Percentiles rank a stretch among this genome's conserved stretches.
phyloP scores from a whole-genome alignment of 2,888 invertebrate genomes.

The Rotaria sp. region DNA sequence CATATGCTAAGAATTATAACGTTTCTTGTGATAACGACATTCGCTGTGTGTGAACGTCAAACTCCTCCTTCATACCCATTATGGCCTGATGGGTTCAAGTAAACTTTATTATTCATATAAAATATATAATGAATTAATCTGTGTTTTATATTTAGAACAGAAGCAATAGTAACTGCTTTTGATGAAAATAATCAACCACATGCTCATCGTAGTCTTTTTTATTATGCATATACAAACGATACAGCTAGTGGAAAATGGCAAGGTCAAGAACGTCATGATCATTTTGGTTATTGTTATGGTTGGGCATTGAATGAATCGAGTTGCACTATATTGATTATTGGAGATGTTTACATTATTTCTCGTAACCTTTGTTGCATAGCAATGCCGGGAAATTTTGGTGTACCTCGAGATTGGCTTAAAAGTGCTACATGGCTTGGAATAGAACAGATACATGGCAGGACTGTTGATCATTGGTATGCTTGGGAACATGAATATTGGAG shows the following conservation, averaged over 20 bases:
- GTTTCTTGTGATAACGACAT: no score
- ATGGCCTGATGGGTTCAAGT: not conserved
- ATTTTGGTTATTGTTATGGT: not conserved
- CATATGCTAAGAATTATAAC: no score
- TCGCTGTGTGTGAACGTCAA: not conserved
- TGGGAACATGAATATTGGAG: not conserved
- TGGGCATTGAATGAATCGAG: not conserved
- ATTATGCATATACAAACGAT: not conserved
- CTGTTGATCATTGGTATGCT: not conserved
- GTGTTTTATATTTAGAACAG: not conserved
- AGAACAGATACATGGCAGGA: not conserved
- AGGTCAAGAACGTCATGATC: not conserved
- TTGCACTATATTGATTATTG: not conserved
- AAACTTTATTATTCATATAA: no score
- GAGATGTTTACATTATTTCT: not conserved
- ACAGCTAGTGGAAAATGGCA: not conserved
- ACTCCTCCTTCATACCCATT: not conserved
- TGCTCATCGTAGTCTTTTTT: not conserved
- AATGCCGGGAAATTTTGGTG: not conserved
- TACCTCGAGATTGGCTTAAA: not conserved
- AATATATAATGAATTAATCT: no score
- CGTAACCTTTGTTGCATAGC: not conserved
- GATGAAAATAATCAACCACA: slow-evolving; percentile 1
- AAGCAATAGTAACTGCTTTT: not conserved
- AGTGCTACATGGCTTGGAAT: not conserved